Conservation (phyloP, 2,113 vertebrate genomes). For the Ciconia boyciana region DNA sequence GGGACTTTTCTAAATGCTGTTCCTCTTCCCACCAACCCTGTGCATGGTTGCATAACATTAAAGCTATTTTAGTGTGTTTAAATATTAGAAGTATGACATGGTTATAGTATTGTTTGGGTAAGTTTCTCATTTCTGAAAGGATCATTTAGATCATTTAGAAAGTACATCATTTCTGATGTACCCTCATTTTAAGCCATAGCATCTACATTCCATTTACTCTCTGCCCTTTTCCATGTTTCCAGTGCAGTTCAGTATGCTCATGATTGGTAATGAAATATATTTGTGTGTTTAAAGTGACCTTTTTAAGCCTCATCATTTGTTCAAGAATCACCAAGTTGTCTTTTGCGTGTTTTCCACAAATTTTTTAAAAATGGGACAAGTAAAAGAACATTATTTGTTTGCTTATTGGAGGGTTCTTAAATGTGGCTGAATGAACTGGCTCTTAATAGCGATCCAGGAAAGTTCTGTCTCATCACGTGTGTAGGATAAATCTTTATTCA, state of each 20-base stretch:
- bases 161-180: not conserved
- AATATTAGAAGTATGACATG: not conserved
- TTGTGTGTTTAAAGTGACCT: not conserved
- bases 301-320: not conserved
- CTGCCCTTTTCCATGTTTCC: not conserved
- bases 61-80: not conserved
- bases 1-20: not conserved
- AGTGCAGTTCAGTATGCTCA: not conserved
- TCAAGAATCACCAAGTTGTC: not conserved
- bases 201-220: not conserved
- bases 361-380: not conserved
- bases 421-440: not conserved
- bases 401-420: not conserved
- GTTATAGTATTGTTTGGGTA: not conserved
- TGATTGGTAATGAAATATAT: not conserved
- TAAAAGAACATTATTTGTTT: not conserved
- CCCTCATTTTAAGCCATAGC: not conserved
- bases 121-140: not conserved
- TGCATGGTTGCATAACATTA: not conserved
- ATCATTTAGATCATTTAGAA: no score
- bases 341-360: not conserved
- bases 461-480: not conserved
- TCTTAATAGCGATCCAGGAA: not conserved
- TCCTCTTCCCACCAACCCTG: rapidly evolving
- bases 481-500: not conserved